Evolutionary conservation across 2,113 vertebrate species (phyloP).

Genomic region (Sinocyclocheilus anophthalmus): DNA sequence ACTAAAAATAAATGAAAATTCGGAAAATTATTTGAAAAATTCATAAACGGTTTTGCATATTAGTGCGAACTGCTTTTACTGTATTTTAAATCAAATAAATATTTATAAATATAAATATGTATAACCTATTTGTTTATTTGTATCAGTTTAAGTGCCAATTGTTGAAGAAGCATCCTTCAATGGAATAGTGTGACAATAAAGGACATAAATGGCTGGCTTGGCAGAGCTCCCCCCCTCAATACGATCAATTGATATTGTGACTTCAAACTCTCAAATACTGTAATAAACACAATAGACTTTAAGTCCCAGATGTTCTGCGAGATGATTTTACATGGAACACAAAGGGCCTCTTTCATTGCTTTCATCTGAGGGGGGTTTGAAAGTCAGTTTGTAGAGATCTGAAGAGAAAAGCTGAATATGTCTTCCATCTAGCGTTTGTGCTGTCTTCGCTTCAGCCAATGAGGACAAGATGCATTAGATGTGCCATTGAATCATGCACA

Average conservation of each 20-base stretch:
- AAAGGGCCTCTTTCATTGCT: neutral
- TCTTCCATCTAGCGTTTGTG: neutral
- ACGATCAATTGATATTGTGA: neutral
- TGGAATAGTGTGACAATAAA: neutral
- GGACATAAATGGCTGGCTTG: neutral
- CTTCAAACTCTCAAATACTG: neutral
- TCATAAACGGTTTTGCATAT: too few relatives aligned
- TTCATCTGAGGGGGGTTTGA: neutral
- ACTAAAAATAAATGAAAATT: neutral
- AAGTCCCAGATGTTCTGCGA: neutral
- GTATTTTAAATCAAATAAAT: neutral
- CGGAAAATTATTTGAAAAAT: too few relatives aligned
- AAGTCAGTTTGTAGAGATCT: constrained; percentile 16
- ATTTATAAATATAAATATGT: neutral
- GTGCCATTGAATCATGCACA: constrained; percentile 24
- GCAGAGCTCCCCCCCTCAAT: neutral
- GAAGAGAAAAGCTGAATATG: constrained; percentile 1
- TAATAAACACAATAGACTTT: neutral
- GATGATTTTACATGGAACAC: constrained; percentile 3
- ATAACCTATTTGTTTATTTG: too few relatives aligned
- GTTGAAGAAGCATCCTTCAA: too few relatives aligned
- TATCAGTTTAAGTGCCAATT: too few relatives aligned
- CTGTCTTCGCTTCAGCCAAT: neutral
- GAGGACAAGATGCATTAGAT: constrained; percentile 19
- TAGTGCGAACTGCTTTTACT: too few relatives aligned